Evolutionary conservation across 2,888 invertebrate genomes (phyloP).

Genomic region (Eucera pruinosa): DNA sequence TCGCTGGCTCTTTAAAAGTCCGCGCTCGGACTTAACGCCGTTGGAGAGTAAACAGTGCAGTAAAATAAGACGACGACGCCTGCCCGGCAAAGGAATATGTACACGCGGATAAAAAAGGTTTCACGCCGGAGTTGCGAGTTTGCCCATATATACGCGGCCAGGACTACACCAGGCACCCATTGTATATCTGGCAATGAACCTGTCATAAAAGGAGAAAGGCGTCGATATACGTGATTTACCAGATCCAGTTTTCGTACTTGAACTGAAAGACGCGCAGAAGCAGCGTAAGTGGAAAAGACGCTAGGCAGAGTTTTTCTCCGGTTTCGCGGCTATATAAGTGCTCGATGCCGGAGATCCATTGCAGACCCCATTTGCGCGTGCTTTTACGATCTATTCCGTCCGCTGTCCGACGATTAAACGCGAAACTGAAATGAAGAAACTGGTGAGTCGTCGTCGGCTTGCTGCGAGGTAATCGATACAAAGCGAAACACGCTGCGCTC

Average conservation of each 20-base stretch:
- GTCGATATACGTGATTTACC: slow-evolving; percentile 39
- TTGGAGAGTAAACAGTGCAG: too few species aligned
- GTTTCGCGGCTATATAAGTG: slow-evolving; percentile 57
- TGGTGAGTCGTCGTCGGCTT: slow-evolving; percentile 57
- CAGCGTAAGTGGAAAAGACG: slow-evolving; percentile 18
- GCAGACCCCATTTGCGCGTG: slow-evolving; percentile 36
- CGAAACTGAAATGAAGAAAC: slow-evolving; percentile 38
- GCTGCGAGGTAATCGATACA: neutral
- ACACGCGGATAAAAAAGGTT: neutral
- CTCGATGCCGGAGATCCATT: slow-evolving; percentile 41
- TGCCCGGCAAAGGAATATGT: neutral
- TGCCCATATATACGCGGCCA: neutral
- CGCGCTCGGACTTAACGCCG: too few species aligned
- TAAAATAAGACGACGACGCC: too few species aligned
- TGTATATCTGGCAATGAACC: slow-evolving; percentile 38
- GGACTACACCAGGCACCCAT: slow-evolving; percentile 9
- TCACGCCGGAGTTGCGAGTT: neutral
- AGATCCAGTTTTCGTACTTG: slow-evolving; percentile 39
- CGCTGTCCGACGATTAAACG: neutral
- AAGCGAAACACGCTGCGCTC: neutral
- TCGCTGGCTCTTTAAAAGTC: too few species aligned
- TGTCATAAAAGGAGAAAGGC: slow-evolving; percentile 54
- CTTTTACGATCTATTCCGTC: slow-evolving; percentile 5
- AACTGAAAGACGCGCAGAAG: slow-evolving; percentile 42
- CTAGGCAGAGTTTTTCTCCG: slow-evolving; percentile 23